Evolutionary conservation across 2,797 vertebrate genomes (phyloP).

Genomic region (Leptodactylus fallax): DNA sequence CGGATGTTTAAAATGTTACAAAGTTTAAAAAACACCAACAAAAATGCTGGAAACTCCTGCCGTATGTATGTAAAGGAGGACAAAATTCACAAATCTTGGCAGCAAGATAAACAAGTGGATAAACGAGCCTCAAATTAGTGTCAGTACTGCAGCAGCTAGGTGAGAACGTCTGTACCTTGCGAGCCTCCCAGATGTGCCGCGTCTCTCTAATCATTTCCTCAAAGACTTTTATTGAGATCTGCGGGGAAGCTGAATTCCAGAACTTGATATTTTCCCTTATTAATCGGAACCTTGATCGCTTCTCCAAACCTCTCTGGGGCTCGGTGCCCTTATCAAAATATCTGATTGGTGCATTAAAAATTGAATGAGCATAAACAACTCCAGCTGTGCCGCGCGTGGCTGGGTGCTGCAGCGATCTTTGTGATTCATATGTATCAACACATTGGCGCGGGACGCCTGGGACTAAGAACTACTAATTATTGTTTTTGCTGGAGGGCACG

Average conservation of each 20-base stretch:
- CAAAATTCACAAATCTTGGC: neutral
- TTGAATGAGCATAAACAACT: conserved; percentile 76
- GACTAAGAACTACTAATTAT: conserved; percentile 78
- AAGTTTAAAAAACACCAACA: no score
- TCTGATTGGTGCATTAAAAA: conserved; percentile 78
- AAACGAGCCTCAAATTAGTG: conserved; percentile 22
- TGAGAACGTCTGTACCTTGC: conserved; percentile 22
- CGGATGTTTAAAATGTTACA: no score
- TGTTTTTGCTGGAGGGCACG: conserved; percentile 78
- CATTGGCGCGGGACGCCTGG: conserved; percentile 69
- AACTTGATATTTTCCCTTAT: conserved; percentile 68
- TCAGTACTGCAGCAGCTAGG: conserved; percentile 3
- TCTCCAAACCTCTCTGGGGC: conserved; percentile 69
- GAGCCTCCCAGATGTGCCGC: neutral
- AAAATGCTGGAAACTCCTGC: no score
- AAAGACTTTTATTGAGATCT: conserved; percentile 22
- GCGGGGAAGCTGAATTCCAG: conserved; percentile 62
- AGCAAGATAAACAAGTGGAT: neutral
- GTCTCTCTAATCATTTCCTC: conserved; percentile 38
- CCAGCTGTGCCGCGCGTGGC: conserved; percentile 68
- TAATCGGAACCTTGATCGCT: conserved; percentile 70
- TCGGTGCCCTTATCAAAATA: conserved; percentile 73
- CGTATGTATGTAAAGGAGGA: neutral
- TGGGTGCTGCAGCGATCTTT: conserved; percentile 69
- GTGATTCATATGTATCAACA: conserved; percentile 72